Evolutionary conservation across 2,113 vertebrate genomes (phyloP).

Genomic region (Aplodontia rufa): DNA sequence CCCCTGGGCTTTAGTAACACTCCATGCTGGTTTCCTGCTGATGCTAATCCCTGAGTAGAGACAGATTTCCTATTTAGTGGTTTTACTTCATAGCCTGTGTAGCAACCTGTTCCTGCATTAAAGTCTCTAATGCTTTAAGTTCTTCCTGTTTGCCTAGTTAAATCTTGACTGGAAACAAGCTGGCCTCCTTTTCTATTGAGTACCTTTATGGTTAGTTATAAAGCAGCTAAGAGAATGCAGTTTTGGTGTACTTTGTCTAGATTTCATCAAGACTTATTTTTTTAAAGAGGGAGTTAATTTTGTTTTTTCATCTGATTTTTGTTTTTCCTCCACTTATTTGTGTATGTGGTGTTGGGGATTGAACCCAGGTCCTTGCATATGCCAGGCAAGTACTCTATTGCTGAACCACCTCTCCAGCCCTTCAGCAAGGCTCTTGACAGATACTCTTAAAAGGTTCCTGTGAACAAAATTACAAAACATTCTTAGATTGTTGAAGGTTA

Average conservation of each 20-base stretch:
- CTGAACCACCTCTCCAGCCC: too few species aligned
- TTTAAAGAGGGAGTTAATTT: too few species aligned
- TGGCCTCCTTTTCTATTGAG: neutral
- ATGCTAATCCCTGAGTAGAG: neutral
- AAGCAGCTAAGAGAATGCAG: neutral
- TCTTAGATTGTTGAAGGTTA: neutral
- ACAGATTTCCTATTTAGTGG: neutral
- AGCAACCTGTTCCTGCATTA: neutral
- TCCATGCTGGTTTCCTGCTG: neutral
- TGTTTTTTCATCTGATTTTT: too few species aligned
- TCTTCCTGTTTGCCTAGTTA: neutral
- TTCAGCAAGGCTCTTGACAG: too few species aligned
- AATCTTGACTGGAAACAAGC: neutral
- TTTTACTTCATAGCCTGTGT: neutral
- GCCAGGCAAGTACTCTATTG: too few species aligned
- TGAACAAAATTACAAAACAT: conserved; percentile 18
- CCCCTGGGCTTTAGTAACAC: neutral
- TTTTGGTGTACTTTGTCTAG: neutral
- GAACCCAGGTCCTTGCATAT: too few species aligned
- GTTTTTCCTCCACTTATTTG: too few species aligned
- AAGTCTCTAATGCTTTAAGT: neutral
- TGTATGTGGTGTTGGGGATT: too few species aligned
- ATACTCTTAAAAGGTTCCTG: neutral
- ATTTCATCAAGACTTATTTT: conserved; percentile 40
- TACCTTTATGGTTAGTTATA: neutral